Evolutionary conservation across 2,113 vertebrate species (phyloP).

Genomic region (Brachyhypopomus gauderio): DNA sequence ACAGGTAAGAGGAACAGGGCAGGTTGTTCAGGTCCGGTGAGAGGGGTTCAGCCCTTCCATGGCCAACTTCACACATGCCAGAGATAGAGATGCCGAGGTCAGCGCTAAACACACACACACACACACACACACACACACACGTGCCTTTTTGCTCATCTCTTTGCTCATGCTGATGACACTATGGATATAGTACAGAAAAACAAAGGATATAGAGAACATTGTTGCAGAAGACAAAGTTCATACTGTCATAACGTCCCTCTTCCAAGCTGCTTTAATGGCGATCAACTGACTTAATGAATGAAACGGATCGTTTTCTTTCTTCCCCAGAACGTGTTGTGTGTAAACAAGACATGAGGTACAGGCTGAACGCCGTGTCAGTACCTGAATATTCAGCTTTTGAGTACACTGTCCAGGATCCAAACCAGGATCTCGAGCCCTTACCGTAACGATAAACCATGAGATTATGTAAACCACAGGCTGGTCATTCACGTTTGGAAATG

Average conservation of each 20-base stretch:
- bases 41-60: background rate
- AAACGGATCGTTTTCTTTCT: background rate
- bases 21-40: constrained; percentile 28
- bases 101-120: background rate
- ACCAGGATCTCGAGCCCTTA: no score
- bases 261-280: no score
- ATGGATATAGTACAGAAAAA: background rate
- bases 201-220: background rate
- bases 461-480: background rate
- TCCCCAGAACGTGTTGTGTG: no score
- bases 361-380: no score
- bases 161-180: background rate
- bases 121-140: constrained; percentile 14
- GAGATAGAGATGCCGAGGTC: background rate
- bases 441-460: background rate
- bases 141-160: background rate
- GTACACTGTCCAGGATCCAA: no score
- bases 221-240: background rate
- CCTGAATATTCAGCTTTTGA: no score
- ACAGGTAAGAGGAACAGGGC: background rate
- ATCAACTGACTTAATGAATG: no score
- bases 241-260: no score
- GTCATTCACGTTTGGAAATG: background rate
- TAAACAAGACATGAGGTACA: no score
- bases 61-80: background rate